phyloP scores from a whole-genome alignment of 37 sponge, comb jelly and placozoan genomes.

The Hormiphora californensis region DNA sequence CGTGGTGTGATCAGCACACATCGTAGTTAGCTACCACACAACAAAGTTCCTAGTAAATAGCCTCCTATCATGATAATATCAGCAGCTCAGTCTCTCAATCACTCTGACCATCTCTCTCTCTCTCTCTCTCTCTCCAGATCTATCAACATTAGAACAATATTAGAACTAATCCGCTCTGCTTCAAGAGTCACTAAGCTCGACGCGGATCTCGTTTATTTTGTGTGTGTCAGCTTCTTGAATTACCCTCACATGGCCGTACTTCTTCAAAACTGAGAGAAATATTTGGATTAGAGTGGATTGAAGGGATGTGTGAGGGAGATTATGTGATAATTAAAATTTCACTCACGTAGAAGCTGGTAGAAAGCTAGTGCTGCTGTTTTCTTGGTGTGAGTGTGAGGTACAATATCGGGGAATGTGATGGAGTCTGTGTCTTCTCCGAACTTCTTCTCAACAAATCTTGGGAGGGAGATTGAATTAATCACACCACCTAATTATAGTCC shows the following conservation, averaged over 20 bases:
- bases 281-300: background rate
- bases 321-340: background rate
- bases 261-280: conserved; percentile 51
- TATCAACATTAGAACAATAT: background rate
- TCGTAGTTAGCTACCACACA: too few relatives aligned
- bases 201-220: background rate
- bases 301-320: background rate
- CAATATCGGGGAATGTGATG: background rate
- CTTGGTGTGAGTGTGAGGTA: conserved; percentile 19
- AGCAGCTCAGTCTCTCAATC: too few relatives aligned
- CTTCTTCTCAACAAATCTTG: conserved; percentile 8
- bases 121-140: too few relatives aligned
- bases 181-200: background rate
- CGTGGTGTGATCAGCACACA: too few relatives aligned
- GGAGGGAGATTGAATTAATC: too few relatives aligned
- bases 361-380: conserved; percentile 46
- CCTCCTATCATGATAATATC: too few relatives aligned
- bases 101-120: too few relatives aligned
- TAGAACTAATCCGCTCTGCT: background rate
- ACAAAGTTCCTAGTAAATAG: too few relatives aligned
- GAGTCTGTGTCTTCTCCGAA: background rate
- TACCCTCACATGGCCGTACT: background rate
- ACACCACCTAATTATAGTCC: too few relatives aligned
- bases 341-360: conserved; percentile 21
- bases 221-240: background rate